phyloP scores from a whole-genome alignment of 2,113 vertebrate genomes.

The Chaetorhynchus papuensis region DNA sequence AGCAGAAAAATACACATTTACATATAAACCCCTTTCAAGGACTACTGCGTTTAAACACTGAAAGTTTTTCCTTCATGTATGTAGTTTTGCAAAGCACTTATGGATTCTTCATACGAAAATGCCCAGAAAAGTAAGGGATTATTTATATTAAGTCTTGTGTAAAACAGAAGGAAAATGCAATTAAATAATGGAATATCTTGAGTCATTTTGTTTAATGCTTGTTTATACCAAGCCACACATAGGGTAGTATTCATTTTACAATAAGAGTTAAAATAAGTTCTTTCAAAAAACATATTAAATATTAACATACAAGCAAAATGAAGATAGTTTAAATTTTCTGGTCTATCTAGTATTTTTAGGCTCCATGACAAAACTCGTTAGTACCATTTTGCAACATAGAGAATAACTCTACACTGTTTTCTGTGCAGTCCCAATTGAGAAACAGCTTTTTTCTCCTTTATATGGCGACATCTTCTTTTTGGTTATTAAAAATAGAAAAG shows the following conservation, averaged over 20 bases:
- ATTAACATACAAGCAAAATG: not conserved
- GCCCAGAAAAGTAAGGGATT: not conserved
- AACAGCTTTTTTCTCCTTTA: not conserved
- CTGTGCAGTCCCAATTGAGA: not conserved
- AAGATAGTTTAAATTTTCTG: not conserved
- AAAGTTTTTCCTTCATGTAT: not conserved
- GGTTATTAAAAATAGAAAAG: constrained; percentile 53
- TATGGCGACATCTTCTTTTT: constrained; percentile 27
- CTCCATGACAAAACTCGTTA: not conserved
- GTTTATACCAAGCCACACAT: not conserved
- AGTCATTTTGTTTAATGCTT: not conserved
- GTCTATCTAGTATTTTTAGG: not conserved
- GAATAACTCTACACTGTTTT: not conserved
- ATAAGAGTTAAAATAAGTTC: not conserved
- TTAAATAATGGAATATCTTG: not conserved
- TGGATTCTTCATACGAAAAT: not conserved
- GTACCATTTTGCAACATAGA: not conserved
- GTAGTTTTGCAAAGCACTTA: not conserved
- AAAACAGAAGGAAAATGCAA: not conserved
- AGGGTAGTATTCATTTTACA: not conserved
- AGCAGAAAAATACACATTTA: not conserved
- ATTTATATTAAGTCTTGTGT: not conserved
- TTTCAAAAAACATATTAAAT: not conserved
- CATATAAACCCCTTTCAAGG: not conserved
- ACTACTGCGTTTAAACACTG: not conserved